Evolutionary conservation across 2,888 invertebrate species (phyloP), one percentile per base, ranked within the genome.

Genomic region (Orthosia incerta): DNA sequence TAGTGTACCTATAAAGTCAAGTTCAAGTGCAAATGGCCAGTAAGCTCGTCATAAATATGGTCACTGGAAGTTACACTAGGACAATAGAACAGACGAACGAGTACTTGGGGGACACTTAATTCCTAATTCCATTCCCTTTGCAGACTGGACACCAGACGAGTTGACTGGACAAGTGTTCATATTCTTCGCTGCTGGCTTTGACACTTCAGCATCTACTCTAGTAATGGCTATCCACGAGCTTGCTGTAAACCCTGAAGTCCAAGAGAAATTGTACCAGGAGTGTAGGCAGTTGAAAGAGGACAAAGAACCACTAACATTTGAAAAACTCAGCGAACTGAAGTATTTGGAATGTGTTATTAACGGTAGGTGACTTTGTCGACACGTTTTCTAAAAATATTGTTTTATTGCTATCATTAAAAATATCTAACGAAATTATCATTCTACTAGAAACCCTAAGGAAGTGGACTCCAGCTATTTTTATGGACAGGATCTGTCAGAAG

Each of bases 401-500:
- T 23, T 23, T 18, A 26, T 46, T 11, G n/a, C 15, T 74, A 3
- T n/a, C 46, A 7, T 18, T 0, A 39, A 0, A 46, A 26, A 50
- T 45, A 1, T 26, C 45, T n/a, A 48, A 73, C n/a, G 16, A 23
- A 56, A 16, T 72, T 23, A 18, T 16, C 2, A n/a, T n/a, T n/a
- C 4, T 62, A 50, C 86, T 89, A 93, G 97, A 97, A 89, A 93
- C 95, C 0, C 85, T 96, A 31, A 92, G 97, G 71, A 95, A 94
- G 82, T 97, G 97, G 95, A 92, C 96, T 0, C 93, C 95, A 0
- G 95, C 94, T 2, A 77, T 95, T 0, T 80, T 95, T 1, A 83
- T 95, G 82, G 97, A 97, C 83, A 92, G 97, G 71, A 82, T 92
- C 1, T 97, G 97, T 78, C 91, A 91, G 0, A 96, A 97, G 74